A percentile compares a stretch with the other conserved stretches of the same genome.
Conservation (phyloP, 2,797 vertebrate genomes). For the Myotis planiceps region DNA sequence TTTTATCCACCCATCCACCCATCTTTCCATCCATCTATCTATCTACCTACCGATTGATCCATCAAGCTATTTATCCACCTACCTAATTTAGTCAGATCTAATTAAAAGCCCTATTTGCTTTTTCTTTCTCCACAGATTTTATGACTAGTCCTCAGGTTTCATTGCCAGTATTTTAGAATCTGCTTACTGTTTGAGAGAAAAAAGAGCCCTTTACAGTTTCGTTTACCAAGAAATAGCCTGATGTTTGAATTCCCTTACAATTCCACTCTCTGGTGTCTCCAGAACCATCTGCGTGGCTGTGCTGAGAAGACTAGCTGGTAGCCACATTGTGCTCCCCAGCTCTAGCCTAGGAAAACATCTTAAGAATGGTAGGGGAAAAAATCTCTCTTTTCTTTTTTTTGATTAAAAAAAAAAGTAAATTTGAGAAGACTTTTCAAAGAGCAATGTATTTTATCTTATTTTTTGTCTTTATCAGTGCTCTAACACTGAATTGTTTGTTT, state of each 20-base stretch:
- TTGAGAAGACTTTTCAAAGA: conserved; percentile 58
- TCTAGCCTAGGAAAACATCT: conserved; percentile 25
- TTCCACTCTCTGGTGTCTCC: neutral
- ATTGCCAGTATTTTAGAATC: conserved; percentile 66
- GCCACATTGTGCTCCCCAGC: neutral
- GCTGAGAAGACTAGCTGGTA: conserved; percentile 7
- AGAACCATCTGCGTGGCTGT: neutral
- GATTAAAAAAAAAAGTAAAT: conserved; percentile 44
- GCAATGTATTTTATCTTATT: conserved; percentile 53
- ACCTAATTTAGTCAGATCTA: neutral
- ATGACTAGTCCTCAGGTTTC: conserved; percentile 59
- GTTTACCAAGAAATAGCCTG: conserved; percentile 64
- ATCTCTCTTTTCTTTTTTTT: no score
- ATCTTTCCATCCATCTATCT: neutral
- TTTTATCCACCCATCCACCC: neutral
- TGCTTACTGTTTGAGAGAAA: conserved; percentile 52
- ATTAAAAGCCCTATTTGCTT: conserved; percentile 1
- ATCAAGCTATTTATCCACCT: neutral
- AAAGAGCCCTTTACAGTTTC: conserved; percentile 71
- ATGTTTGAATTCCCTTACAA: conserved; percentile 60
- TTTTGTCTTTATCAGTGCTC: conserved; percentile 11
- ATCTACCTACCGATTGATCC: neutral
- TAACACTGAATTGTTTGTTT: conserved; percentile 30
- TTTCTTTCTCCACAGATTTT: conserved; percentile 52
- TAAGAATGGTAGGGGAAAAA: neutral